Evolutionary conservation across 1,140 invertebrate genomes (phyloP).

Genomic region (Drosophila rhopaloa): DNA sequence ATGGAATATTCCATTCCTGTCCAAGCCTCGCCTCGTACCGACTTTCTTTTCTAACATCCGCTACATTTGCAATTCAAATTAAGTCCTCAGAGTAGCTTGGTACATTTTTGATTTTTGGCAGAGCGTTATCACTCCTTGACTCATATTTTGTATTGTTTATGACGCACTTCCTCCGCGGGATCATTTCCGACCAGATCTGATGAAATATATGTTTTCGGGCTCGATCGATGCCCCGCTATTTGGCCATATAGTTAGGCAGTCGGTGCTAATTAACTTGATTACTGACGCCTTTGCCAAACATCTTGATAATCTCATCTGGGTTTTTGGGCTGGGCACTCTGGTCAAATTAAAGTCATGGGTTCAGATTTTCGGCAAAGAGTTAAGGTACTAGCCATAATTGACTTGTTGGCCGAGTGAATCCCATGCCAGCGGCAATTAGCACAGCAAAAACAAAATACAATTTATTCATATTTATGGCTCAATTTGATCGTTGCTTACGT

Average conservation of each 20-base stretch:
- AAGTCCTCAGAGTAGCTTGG: slow-evolving; percentile 6
- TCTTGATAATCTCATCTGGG: slow-evolving; percentile 17
- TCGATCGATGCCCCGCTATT: slow-evolving; percentile 23
- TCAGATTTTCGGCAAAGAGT: slow-evolving; percentile 6
- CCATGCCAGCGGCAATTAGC: slow-evolving; percentile 73
- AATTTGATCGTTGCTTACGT: slow-evolving; percentile 57
- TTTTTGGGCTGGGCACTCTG: slow-evolving; percentile 22
- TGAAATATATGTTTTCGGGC: slow-evolving; percentile 26
- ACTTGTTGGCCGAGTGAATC: slow-evolving; percentile 65
- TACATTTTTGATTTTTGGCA: neutral
- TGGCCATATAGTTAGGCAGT: slow-evolving; percentile 19
- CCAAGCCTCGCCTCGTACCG: slow-evolving; percentile 4
- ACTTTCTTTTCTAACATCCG: slow-evolving; percentile 47
- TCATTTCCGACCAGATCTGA: neutral
- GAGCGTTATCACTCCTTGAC: slow-evolving; percentile 3
- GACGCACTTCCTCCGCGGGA: slow-evolving; percentile 28
- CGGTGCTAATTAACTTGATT: slow-evolving; percentile 23
- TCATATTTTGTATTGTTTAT: neutral
- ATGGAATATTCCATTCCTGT: slow-evolving; percentile 47
- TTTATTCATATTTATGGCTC: slow-evolving; percentile 61
- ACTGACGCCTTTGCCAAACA: slow-evolving; percentile 41
- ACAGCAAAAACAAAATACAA: slow-evolving; percentile 45
- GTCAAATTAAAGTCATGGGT: slow-evolving; percentile 73
- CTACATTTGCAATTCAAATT: slow-evolving; percentile 20
- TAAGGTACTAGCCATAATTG: slow-evolving; percentile 53